Evolutionary conservation across 2,888 invertebrate genomes (phyloP).

Genomic region (Branchellion lobata): DNA sequence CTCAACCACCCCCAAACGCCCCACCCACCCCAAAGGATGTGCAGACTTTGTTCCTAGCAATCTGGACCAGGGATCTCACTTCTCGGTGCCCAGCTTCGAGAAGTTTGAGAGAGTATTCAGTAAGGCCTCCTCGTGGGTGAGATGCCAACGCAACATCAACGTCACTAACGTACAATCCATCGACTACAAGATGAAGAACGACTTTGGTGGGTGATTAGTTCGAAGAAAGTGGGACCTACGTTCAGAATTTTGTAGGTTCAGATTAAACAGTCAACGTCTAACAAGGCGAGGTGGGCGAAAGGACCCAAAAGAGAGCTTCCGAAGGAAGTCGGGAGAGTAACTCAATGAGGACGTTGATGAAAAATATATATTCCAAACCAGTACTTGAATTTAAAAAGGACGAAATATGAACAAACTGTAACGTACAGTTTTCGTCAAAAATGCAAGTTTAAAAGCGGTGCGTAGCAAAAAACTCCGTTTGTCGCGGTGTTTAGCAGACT

Average conservation of each 20-base stretch:
- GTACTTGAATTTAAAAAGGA: not conserved
- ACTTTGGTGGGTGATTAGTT: slow-evolving; percentile 29
- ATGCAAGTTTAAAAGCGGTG: too few species aligned
- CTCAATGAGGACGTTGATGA: not conserved
- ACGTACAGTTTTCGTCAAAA: too few species aligned
- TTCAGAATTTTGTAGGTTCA: not conserved
- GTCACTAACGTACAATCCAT: slow-evolving; percentile 53
- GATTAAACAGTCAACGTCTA: not conserved
- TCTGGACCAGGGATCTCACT: slow-evolving; percentile 51
- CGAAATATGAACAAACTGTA: too few species aligned
- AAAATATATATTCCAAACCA: too few species aligned
- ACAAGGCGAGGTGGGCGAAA: too few species aligned
- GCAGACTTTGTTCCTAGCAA: slow-evolving; percentile 53
- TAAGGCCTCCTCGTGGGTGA: slow-evolving; percentile 51
- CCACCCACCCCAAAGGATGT: slow-evolving; percentile 47
- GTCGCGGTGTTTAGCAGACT: too few species aligned
- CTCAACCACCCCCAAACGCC: not conserved
- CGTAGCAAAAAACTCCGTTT: too few species aligned
- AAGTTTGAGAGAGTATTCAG: slow-evolving; percentile 50
- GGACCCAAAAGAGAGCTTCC: too few species aligned
- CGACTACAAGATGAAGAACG: slow-evolving; percentile 53
- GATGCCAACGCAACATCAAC: slow-evolving; percentile 50
- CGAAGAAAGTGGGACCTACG: too few species aligned
- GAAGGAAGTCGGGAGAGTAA: too few species aligned
- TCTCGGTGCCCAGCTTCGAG: slow-evolving; percentile 51